Base-by-base conservation (phyloP, 2,797 vertebrate genomes). In the Onychomys arenicola region DNA sequence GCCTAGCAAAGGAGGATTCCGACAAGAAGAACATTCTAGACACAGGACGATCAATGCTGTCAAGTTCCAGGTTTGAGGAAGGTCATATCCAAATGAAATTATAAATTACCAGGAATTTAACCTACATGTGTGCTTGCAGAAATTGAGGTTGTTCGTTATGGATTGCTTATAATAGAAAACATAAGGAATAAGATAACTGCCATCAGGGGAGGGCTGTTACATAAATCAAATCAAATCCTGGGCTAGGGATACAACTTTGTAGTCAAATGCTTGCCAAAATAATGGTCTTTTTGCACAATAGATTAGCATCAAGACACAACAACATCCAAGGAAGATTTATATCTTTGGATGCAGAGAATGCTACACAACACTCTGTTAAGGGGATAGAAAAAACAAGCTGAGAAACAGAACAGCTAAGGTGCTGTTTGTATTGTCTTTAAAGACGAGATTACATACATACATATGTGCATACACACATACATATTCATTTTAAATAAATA, bases 141-240 rank as follows among this genome's bases (percentile, higher is more conserved):
- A 59, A 65, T 27, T 61, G 49, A n/a, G 69, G 23, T 32, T 65
- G 32, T 63, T 86, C 32, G 3, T 89, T 80, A 46, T 49, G 90
- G 65, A 67, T 82, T 90, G 75, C 78, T 71, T 92, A 63, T 78
- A 59, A 17, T 59, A 57, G 65, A 71, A 76, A 94, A 93, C 63
- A 81, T 40, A 63, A 32, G 81, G 85, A 95, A 77, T 49, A 92
- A 52, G 49, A 85, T 40, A 73, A 49, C 91, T 55, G 49, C 16
- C 27, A n/a, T 80, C 52, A 10, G 0, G 17, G 23, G 55, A 29
- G 7, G 16, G 10, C 61, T 78, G 12, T 86, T 75, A 43, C 27
- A 61, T 65, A 92, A 97, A 89, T 92, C 85, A 71, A 10, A 40
- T 13, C 37, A 11, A 23, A 7, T 49, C 67, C 73, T 89, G 57